A percentile compares a stretch with the other conserved stretches of the same genome.
phyloP scores from a whole-genome alignment of 2,113 vertebrate genomes.

The Heterotis niloticus region DNA sequence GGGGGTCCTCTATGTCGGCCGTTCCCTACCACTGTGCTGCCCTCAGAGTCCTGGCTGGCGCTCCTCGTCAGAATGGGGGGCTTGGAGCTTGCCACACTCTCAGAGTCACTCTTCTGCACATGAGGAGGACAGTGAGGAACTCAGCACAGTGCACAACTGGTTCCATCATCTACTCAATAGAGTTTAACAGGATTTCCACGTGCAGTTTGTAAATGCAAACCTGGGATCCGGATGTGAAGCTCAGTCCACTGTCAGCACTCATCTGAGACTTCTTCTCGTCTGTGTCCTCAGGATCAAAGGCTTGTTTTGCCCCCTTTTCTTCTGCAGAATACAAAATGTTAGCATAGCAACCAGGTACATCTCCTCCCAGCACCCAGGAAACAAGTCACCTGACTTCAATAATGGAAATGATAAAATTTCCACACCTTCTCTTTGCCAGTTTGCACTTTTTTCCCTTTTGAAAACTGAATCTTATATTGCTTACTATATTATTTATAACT shows the following conservation, averaged over 20 bases:
- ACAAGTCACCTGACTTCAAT: constrained; percentile 34
- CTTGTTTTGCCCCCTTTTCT: constrained; percentile 74
- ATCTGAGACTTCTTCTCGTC: constrained; percentile 96
- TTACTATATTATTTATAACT: too few relatives aligned
- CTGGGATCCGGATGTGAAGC: constrained; percentile 86
- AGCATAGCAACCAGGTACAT: constrained; percentile 24
- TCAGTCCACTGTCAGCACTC: constrained; percentile 91
- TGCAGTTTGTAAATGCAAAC: constrained; percentile 55
- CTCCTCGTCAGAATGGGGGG: constrained; percentile 83
- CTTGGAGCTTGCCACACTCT: constrained; percentile 70
- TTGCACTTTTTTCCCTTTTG: too few relatives aligned
- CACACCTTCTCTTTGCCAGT: too few relatives aligned
- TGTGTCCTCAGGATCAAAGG: constrained; percentile 73
- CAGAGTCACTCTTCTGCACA: constrained; percentile 82
- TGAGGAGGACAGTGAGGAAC: neutral
- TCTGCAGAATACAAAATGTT: constrained; percentile 64
- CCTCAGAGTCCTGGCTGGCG: constrained; percentile 96
- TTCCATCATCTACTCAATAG: too few relatives aligned
- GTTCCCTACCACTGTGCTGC: constrained; percentile 98
- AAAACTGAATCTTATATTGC: too few relatives aligned
- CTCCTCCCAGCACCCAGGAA: constrained; percentile 30
- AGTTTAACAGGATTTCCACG: too few relatives aligned
- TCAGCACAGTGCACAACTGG: neutral
- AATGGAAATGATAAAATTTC: neutral
- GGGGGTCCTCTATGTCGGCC: constrained; percentile 17